Evolutionary conservation across 2,797 vertebrate species (phyloP), one percentile per base, ranked within the genome.

Genomic region (Takifugu ocellatus): DNA sequence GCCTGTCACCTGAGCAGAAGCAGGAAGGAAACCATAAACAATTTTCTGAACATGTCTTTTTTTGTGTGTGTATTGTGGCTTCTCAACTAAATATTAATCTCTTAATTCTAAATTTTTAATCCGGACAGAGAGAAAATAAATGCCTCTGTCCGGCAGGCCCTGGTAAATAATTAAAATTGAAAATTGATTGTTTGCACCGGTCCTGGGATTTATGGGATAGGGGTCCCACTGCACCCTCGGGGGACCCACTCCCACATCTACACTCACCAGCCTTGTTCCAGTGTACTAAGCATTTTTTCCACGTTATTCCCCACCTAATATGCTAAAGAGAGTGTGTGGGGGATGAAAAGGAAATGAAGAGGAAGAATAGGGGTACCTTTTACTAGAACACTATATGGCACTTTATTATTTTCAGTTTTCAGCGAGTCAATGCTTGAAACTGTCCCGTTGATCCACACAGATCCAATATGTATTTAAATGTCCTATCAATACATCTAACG

Each of bases 141-240:
- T 92, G 91, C 89, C 82, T 89, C 85, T 84, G 87, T 92, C 90
- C 88, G 73, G 86, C 84, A 87, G 90, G 90, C 89, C 90, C 78
- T 92, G 92, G 88, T 93, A 93, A 95, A 94, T 93, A 96, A 94
- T 95, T 95, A 94, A 94, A 95, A 94, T 91, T 92, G 92, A 93
- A 93, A 93, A 93, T 94, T 93, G 93, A 93, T 95, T 94, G 91
- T 94, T 95, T 95, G 93, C 89, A 88, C 90, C 87, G 85, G 87
- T 86, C 88, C 87, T 77, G 77, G 91, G 93, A 93, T 94, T 95
- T 94, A 94, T 95, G 92, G 91, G 91, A 87, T 86, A 88, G 88
- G 88, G 90, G 85, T 87, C 89, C 76, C 68, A 84, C 84, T 72
- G 81, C 82, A 79, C 83, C 90, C 91, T 81, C 84, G 66, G 56